Conservation (phyloP, 2,797 vertebrate species). For the Mormyrus hasselquistii region DNA sequence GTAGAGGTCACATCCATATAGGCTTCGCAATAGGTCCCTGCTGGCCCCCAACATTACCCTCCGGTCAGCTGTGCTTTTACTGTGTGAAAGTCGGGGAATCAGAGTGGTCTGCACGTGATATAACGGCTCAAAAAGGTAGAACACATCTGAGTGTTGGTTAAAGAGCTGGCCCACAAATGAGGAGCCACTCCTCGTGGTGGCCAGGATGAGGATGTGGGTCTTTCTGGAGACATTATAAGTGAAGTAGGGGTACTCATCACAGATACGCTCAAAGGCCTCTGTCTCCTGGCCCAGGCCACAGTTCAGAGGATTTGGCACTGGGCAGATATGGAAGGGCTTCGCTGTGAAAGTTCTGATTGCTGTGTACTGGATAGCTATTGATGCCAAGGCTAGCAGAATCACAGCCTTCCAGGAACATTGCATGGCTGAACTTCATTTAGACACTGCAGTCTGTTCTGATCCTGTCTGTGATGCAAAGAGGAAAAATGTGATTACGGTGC, state of each 20-base stretch:
- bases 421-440: slow-evolving; percentile 92
- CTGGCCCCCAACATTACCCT: slow-evolving; percentile 85
- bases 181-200: slow-evolving; percentile 87
- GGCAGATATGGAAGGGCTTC: slow-evolving; percentile 86
- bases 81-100: slow-evolving; percentile 79
- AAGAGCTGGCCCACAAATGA: slow-evolving; percentile 91
- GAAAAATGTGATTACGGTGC: not conserved
- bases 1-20: slow-evolving; percentile 85
- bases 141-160: slow-evolving; percentile 90
- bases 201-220: slow-evolving; percentile 84
- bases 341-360: slow-evolving; percentile 90
- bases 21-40: slow-evolving; percentile 80
- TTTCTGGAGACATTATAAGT: slow-evolving; percentile 73
- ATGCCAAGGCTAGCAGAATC: slow-evolving; percentile 88
- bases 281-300: slow-evolving; percentile 73
- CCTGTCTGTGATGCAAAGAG: slow-evolving; percentile 28
- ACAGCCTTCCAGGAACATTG: slow-evolving; percentile 98
- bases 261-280: slow-evolving; percentile 71
- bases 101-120: slow-evolving; percentile 88
- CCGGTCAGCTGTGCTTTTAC: slow-evolving; percentile 69
- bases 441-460: slow-evolving; percentile 45
- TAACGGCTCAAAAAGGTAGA: slow-evolving; percentile 93
- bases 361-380: slow-evolving; percentile 92
- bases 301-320: slow-evolving; percentile 71
- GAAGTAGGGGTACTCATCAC: slow-evolving; percentile 76